Base-by-base conservation (phyloP, 2,797 vertebrate species). In the Vespertilio murinus region DNA sequence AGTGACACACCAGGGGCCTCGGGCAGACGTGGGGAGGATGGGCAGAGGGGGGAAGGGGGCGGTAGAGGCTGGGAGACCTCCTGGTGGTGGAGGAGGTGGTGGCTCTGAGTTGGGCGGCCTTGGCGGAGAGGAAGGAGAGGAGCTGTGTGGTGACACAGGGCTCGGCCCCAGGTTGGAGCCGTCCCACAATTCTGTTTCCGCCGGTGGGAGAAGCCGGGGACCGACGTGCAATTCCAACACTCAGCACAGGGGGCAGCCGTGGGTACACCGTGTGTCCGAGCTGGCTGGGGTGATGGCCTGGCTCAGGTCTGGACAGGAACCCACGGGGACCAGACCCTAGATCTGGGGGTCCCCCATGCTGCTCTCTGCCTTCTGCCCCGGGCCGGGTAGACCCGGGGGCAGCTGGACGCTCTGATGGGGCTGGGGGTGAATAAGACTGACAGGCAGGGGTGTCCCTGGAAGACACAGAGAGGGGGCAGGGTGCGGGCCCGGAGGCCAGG, bases 71-170 rank as follows among this genome's bases (percentile, higher is more conserved):
- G 54, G 1, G 69, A 69, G 71, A 30, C n/a, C 10, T 30, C 12
- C 18, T 16, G 23, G 40, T 52, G 45, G 88, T 0, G 3, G 25
- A 38, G 78, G 47, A 54, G 73, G 18, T 0, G 5, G 40, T 9
- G 54, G 14, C 5, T 47, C 59, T 35, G 61, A 42, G 11, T 11
- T 13, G 17, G 87, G 35, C 25, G 1, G 42, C 6, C 59, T 64
- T 16, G 67, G 17, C 45, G 1, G 8, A 54, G 45, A 17, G 18
- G 13, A n/a, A 30, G 33, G 8, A 13, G 7, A 4, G 40, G 59
- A 16, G 30, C 1, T 1, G 6, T 1, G 8, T 13, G 35, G 22
- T 14, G 12, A 13, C 5, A 0, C 0, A 1, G 22, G 45, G 12
- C 71, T 42, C 20, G 61, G 49, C 40, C 33, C 7, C 30, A 0